phyloP scores from a whole-genome alignment of 2,888 invertebrate genomes.

The Pyrrhosoma nymphula region DNA sequence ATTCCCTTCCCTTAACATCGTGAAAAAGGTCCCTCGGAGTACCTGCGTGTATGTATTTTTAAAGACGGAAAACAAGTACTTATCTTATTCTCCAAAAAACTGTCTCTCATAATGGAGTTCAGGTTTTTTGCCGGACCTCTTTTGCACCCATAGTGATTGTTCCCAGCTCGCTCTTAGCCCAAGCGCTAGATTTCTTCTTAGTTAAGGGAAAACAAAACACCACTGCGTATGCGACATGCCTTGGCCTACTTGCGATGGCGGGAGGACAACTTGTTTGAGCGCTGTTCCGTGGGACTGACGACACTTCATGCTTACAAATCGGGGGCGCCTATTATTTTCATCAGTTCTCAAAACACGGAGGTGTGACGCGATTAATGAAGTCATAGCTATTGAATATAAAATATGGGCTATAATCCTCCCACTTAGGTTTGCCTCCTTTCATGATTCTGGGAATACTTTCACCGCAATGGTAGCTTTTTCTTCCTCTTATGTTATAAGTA shows the following conservation, averaged over 20 bases:
- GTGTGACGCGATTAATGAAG: neutral
- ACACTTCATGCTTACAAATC: neutral
- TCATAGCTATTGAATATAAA: neutral
- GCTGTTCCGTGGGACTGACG: slow-evolving; percentile 23
- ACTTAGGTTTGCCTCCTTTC: neutral
- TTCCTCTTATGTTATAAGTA: too few relatives aligned
- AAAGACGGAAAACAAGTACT: too few relatives aligned
- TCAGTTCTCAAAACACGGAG: neutral
- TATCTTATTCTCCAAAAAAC: too few relatives aligned
- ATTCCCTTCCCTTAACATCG: too few relatives aligned
- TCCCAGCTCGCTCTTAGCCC: neutral
- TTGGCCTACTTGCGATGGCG: slow-evolving; percentile 42
- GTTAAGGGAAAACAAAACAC: slow-evolving; percentile 38
- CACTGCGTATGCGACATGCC: slow-evolving; percentile 21
- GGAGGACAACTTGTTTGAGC: slow-evolving; percentile 21
- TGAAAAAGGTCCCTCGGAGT: too few relatives aligned
- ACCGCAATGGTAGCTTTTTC: neutral
- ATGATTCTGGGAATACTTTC: neutral
- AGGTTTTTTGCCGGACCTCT: too few relatives aligned
- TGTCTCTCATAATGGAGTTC: too few relatives aligned
- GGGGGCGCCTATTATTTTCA: neutral
- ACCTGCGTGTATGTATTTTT: too few relatives aligned
- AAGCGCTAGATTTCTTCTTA: slow-evolving; percentile 53
- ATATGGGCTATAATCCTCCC: neutral
- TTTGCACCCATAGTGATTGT: neutral